Evolutionary conservation across 2,113 vertebrate genomes (phyloP), one percentile per base, ranked within the genome.

Genomic region (Oryzias celebensis): DNA sequence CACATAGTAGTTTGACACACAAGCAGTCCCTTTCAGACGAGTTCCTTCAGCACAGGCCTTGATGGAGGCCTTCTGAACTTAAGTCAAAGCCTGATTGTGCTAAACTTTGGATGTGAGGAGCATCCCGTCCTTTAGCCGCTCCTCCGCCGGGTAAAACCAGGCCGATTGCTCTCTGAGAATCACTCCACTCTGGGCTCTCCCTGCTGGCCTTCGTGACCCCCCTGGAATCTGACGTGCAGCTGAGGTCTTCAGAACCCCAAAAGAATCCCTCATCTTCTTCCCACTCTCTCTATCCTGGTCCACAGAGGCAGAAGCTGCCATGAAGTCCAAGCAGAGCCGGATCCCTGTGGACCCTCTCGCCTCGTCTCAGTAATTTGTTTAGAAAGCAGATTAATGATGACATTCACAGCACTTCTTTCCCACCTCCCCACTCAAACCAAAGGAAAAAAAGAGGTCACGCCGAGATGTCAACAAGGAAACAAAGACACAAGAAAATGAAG

Each of bases 371-470:
- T 89, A 57, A 73, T 86, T 84, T 73, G 52, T 84, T 91, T 84
- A 74, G 76, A 84, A 87, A 89, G 82, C 83, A 91, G 72, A 87
- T 86, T 80, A 87, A 79, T 78, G 71, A 31, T 69, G 76, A 89
- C 70, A 87, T 66, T 85, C 66, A 87, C 54, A 85, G 77, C 75
- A 80, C 68, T 78, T n/a, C 53, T 65, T 83, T 60, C 65, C 67
- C 79, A 65, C 62, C 71, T 90, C 79, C 82, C 80, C 83, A 71
- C 58, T 55, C 22, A 75, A 85, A 75, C 1, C 23, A 44, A 62
- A 43, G 14, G 47, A 7, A 23, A 17, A 24, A 44, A 53, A 65
- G 13, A 66, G 52, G 61, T 44, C 49, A 70, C 68, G 62, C 17
- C 15, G 16, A 59, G 49, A 71, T 18, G 36, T 55, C 54, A 22